Evolutionary conservation across 1,140 invertebrate genomes (phyloP).

Genomic region (Hestina assimilis): DNA sequence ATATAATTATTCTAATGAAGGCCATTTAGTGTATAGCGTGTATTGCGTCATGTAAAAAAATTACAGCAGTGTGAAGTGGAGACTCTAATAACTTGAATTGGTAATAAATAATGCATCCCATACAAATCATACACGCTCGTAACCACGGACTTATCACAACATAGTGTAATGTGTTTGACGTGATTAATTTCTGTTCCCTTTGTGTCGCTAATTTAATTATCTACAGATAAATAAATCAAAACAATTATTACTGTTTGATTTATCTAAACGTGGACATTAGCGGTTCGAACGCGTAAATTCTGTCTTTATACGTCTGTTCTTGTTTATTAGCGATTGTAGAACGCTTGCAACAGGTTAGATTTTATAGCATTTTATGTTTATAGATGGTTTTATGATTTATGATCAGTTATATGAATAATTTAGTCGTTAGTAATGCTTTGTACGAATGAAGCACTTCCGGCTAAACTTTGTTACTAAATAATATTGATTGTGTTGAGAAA

Average conservation of each 20-base stretch:
- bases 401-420: too few relatives aligned
- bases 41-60: too few relatives aligned
- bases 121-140: too few relatives aligned
- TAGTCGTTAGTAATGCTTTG: too few relatives aligned
- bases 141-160: slow-evolving; percentile 22
- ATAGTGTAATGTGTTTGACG: slow-evolving; percentile 35
- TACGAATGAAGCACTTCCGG: too few relatives aligned
- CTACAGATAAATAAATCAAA: slow-evolving; percentile 41
- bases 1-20: too few relatives aligned
- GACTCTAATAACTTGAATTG: too few relatives aligned
- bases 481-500: too few relatives aligned
- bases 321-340: slow-evolving; percentile 15
- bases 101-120: too few relatives aligned
- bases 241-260: slow-evolving; percentile 47
- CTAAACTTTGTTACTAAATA: too few relatives aligned
- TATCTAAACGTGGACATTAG: slow-evolving; percentile 39
- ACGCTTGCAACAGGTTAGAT: slow-evolving; percentile 10
- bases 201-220: slow-evolving; percentile 56
- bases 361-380: not conserved
- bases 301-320: slow-evolving; percentile 9
- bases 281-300: slow-evolving; percentile 26
- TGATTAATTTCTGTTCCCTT: slow-evolving; percentile 51
- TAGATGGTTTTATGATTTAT: not conserved
- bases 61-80: too few relatives aligned
- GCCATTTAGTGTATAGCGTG: too few relatives aligned